Percentiles rank a stretch among this genome's conserved stretches.
Conservation (phyloP, 2,797 vertebrate species). For the Danio choprae region DNA sequence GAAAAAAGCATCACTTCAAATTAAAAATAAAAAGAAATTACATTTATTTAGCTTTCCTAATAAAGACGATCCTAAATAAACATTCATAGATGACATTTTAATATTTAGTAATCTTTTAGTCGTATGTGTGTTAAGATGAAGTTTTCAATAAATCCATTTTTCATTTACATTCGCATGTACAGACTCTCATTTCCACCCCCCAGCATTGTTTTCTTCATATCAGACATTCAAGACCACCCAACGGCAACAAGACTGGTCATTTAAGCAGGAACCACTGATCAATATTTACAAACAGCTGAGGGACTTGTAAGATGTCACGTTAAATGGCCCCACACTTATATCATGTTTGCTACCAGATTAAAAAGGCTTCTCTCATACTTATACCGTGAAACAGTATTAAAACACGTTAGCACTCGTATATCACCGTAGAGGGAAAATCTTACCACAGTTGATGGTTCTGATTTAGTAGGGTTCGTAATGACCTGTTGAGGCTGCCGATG, state of each 20-base stretch:
- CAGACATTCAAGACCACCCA: constrained; percentile 14
- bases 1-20: neutral
- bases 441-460: constrained; percentile 20
- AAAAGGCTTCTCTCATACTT: neutral
- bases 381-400: constrained; percentile 2
- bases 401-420: neutral
- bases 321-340: neutral
- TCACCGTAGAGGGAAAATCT: neutral
- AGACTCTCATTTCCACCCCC: neutral
- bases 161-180: constrained; percentile 23
- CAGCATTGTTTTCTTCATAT: neutral
- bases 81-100: constrained; percentile 3
- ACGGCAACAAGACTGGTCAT: constrained; percentile 19
- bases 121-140: neutral
- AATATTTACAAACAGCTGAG: constrained; percentile 40
- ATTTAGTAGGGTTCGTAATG: constrained; percentile 51
- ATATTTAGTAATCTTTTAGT: neutral
- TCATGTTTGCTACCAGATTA: constrained; percentile 5
- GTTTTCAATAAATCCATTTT: constrained; percentile 24
- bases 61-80: neutral
- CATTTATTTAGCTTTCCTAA: neutral
- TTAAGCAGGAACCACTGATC: constrained; percentile 37
- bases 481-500: constrained; percentile 44
- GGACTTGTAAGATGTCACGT: constrained; percentile 25
- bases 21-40: neutral